phyloP scores from a whole-genome alignment of 2,888 invertebrate genomes.

The Theristus sp. region DNA sequence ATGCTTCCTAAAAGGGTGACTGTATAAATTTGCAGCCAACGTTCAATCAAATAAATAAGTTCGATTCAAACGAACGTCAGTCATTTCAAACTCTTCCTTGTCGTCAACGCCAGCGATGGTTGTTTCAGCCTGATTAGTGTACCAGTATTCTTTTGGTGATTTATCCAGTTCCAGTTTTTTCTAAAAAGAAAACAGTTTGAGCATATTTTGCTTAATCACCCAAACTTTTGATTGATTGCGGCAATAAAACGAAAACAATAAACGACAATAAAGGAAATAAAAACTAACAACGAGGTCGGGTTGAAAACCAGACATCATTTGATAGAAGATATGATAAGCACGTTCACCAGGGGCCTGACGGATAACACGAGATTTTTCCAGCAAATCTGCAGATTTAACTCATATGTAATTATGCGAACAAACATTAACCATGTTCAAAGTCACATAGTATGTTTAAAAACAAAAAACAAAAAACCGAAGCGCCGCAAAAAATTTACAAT shows the following conservation, averaged over 20 bases:
- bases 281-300: conserved; percentile 27
- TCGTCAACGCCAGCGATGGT: conserved; percentile 83
- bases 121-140: conserved; percentile 77
- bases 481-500: conserved; percentile 69
- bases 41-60: background rate
- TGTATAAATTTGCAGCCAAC: background rate
- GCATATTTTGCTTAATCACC: no score
- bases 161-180: conserved; percentile 38
- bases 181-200: background rate
- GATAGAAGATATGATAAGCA: conserved; percentile 99
- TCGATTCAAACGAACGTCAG: conserved; percentile 13
- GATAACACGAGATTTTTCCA: conserved; percentile 99
- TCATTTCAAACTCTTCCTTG: conserved; percentile 56
- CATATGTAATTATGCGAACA: background rate
- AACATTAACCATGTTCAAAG: no score
- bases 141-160: conserved; percentile 74
- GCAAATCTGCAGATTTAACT: conserved; percentile 68
- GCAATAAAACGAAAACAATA: no score
- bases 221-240: no score
- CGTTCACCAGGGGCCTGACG: conserved; percentile 75
- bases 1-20: conserved; percentile 56
- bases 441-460: no score
- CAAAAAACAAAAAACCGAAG: no score
- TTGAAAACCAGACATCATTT: conserved; percentile 74
- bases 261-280: no score